phyloP scores from a whole-genome alignment of 1,140 invertebrate genomes.

The Aphaenogaster rudis region DNA sequence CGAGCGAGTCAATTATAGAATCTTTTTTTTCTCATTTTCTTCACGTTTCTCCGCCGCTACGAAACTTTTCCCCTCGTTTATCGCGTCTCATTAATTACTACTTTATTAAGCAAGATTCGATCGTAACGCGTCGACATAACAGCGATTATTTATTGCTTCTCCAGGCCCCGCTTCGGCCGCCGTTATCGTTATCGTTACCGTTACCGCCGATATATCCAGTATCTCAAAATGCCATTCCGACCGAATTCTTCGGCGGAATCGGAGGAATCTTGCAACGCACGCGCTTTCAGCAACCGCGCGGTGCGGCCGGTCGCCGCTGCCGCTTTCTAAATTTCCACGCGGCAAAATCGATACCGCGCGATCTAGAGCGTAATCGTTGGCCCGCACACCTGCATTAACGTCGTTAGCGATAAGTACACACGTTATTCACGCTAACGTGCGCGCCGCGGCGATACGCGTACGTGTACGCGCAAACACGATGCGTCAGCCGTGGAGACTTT shows the following conservation, averaged over 20 bases:
- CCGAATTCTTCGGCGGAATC: constrained; percentile 9
- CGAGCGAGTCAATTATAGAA: not conserved
- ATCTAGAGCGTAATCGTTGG: constrained; percentile 33
- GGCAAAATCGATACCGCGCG: constrained; percentile 41
- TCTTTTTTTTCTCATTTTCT: not conserved
- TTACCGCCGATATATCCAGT: not conserved
- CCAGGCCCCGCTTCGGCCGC: too few relatives aligned
- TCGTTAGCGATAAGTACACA: constrained; percentile 1
- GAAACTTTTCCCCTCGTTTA: not conserved
- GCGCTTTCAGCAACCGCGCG: constrained; percentile 34
- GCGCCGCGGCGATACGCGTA: not conserved
- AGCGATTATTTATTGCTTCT: not conserved
- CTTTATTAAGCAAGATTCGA: not conserved
- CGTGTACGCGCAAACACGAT: not conserved
- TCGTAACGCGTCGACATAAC: not conserved
- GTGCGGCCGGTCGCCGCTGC: too few relatives aligned
- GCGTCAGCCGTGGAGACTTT: constrained; percentile 22
- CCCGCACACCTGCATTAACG: constrained; percentile 14
- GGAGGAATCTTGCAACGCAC: constrained; percentile 34
- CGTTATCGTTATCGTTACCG: not conserved
- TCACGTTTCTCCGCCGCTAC: not conserved
- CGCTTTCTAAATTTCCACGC: constrained; percentile 59
- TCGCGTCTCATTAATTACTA: not conserved
- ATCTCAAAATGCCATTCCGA: not conserved
- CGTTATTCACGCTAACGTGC: not conserved